Evolutionary conservation across 2,888 invertebrate genomes (phyloP).

Genomic region (Sminthurides aquaticus): DNA sequence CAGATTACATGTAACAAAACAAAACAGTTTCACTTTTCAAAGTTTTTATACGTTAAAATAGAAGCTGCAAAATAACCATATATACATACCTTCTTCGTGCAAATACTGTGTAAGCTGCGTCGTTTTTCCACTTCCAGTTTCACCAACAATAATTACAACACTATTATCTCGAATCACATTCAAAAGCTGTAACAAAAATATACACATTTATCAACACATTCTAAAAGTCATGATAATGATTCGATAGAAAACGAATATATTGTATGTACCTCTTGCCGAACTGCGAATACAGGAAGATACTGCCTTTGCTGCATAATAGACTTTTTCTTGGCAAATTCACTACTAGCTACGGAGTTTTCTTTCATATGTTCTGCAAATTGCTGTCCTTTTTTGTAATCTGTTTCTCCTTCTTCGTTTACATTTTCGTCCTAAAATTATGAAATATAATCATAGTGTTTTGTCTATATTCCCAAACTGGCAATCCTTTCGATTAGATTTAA

Average conservation of each 20-base stretch:
- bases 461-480: no score
- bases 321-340: slow-evolving; percentile 79
- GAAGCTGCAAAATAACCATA: no score
- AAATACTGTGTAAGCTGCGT: slow-evolving; percentile 96
- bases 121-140: slow-evolving; percentile 94
- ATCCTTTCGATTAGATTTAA: no score
- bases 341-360: slow-evolving; percentile 58
- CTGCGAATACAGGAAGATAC: slow-evolving; percentile 90
- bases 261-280: slow-evolving; percentile 68
- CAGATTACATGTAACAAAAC: no score
- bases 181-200: slow-evolving; percentile 58
- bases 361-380: slow-evolving; percentile 95
- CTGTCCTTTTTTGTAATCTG: slow-evolving; percentile 85
- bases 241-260: no score
- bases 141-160: slow-evolving; percentile 89
- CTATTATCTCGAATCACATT: slow-evolving; percentile 88
- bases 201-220: no score
- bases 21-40: no score
- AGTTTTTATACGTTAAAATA: slow-evolving; percentile 3
- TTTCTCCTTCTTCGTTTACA: slow-evolving; percentile 61
- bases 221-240: no score
- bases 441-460: no score
- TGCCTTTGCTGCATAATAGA: slow-evolving; percentile 78
- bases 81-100: slow-evolving; percentile 74
- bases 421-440: slow-evolving; percentile 47